A percentile compares a stretch with the other conserved stretches of the same genome.
Conservation (phyloP, 2,113 vertebrate species). For the Zosterops borbonicus region DNA sequence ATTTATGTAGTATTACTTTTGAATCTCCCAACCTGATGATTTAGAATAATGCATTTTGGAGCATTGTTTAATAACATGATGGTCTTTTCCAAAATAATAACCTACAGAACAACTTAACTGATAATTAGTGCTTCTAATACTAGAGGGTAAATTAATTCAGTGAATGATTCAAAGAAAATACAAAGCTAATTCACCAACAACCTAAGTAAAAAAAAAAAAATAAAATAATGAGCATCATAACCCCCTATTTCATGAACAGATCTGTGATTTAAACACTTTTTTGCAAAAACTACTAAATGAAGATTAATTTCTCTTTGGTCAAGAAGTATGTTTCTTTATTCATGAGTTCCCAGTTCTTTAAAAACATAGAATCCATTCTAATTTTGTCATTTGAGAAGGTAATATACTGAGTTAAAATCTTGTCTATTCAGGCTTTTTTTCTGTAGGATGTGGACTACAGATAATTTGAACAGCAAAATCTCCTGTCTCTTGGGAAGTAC, state of each 20-base stretch:
- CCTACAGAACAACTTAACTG: not conserved
- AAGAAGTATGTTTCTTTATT: not conserved
- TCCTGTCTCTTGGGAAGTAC: not conserved
- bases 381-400: not conserved
- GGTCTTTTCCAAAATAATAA: not conserved
- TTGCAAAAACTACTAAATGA: not conserved
- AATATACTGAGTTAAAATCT: not conserved
- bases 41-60: not conserved
- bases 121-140: not conserved
- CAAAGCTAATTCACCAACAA: not conserved
- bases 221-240: not conserved
- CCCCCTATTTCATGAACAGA: not conserved
- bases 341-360: not conserved
- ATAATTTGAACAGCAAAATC: not conserved
- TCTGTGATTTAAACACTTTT: not conserved
- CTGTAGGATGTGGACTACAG: not conserved
- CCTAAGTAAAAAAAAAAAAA: not conserved
- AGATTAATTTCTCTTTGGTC: not conserved
- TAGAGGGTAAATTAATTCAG: not conserved
- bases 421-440: not conserved
- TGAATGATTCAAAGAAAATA: slow-evolving; percentile 2
- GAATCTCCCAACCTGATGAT: not conserved
- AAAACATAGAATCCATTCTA: not conserved
- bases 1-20: not conserved
- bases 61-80: not conserved